A percentile compares a stretch with the other conserved stretches of the same genome.
These are phyloP conservation scores for Apaloderma vittatum DNA, from an alignment of 2,113 vertebrate genomes.

Conservation along the genomic window DNA sequence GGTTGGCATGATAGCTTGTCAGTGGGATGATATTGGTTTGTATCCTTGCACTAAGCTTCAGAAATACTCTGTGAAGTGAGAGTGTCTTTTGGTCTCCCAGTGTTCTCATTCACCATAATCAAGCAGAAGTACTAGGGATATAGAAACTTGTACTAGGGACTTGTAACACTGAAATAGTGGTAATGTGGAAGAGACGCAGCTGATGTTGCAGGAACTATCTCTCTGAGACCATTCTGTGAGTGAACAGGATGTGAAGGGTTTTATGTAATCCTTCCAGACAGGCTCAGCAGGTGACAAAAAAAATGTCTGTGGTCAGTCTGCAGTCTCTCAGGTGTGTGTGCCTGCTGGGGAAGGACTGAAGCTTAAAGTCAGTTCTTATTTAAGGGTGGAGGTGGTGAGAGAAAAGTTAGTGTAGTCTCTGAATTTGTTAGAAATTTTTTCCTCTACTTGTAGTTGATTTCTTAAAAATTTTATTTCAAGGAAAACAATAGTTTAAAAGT, in stretches of 20 bases:
- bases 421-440: neutral
- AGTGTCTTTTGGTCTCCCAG: neutral
- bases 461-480: neutral
- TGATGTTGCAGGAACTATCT: neutral
- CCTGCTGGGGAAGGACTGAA: neutral
- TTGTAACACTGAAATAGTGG: neutral
- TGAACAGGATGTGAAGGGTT: neutral
- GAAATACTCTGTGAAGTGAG: neutral
- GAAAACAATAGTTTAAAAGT: neutral
- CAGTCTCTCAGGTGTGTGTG: accelerated
- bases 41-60: neutral
- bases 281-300: neutral
- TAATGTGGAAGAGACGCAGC: neutral
- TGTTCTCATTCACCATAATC: neutral
- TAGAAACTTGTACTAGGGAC: neutral
- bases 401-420: neutral
- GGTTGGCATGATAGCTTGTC: neutral
- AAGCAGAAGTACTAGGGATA: neutral
- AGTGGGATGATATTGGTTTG: neutral
- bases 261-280: neutral
- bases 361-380: neutral
- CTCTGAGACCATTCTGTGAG: neutral
- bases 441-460: neutral
- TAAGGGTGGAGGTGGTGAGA: too few relatives aligned
- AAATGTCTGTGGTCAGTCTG: neutral